These are phyloP conservation scores for Electrona antarctica DNA, from an alignment of 2,113 vertebrate genomes.

Conservation along the genomic window DNA sequence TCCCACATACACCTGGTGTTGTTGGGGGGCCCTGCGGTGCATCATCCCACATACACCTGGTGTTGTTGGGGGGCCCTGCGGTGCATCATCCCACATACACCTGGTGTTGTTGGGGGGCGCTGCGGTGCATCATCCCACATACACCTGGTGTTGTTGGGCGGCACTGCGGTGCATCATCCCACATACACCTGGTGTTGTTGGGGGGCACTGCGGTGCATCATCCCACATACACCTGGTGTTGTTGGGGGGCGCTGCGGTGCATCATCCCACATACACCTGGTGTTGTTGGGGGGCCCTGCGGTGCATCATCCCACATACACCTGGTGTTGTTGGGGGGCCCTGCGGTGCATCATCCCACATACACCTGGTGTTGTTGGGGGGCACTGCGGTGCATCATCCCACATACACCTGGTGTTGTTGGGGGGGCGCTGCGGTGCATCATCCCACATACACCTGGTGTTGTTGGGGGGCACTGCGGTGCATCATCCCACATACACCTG, in stretches of 20 bases:
- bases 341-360: too few species aligned
- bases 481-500: not conserved
- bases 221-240: not conserved
- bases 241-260: too few species aligned
- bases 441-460: not conserved
- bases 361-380: not conserved
- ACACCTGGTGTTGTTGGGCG: not conserved
- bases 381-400: too few species aligned
- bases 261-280: not conserved
- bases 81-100: not conserved
- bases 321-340: not conserved
- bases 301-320: not conserved
- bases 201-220: too few species aligned
- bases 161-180: too few species aligned
- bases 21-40: too few species aligned
- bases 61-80: too few species aligned
- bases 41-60: not conserved
- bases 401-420: not conserved
- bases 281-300: too few species aligned
- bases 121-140: too few species aligned
- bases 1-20: not conserved
- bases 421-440: too few species aligned
- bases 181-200: not conserved
- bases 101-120: not conserved
- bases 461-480: too few species aligned